Conservation (phyloP, 2,888 invertebrate species). For the Caenorhabditis virilis region DNA sequence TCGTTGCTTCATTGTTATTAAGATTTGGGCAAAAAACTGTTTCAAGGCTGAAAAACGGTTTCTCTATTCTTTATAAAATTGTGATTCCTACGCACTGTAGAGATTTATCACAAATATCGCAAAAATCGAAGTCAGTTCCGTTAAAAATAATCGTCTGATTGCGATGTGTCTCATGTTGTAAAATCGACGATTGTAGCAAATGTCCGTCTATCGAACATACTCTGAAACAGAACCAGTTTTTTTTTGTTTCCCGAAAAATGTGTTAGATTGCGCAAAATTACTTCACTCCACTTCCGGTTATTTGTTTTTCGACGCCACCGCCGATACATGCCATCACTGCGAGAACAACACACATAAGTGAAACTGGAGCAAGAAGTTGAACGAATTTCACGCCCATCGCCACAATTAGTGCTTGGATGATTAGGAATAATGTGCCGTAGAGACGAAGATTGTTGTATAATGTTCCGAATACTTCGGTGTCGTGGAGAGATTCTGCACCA, state of each 20-base stretch:
- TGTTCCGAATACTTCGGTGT: constrained; percentile 57
- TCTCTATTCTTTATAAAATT: background rate
- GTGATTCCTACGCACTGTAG: constrained; percentile 41
- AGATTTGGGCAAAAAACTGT: constrained; percentile 56
- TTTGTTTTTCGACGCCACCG: constrained; percentile 83
- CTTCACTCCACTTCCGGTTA: constrained; percentile 81
- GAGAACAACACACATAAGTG: constrained; percentile 91
- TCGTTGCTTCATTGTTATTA: constrained; percentile 22
- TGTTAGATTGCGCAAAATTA: constrained; percentile 73
- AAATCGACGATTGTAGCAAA: constrained; percentile 73
- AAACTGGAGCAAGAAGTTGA: constrained; percentile 95
- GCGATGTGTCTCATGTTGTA: constrained; percentile 27
- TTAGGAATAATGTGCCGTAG: constrained; percentile 86
- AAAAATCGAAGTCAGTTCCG: constrained; percentile 67
- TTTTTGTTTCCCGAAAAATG: background rate
- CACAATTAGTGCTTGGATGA: constrained; percentile 88
- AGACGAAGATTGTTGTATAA: constrained; percentile 98
- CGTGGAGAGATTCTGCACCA: constrained; percentile 59
- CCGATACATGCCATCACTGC: constrained; percentile 93
- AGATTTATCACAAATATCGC: constrained; percentile 76
- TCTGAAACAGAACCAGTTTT: constrained; percentile 8
- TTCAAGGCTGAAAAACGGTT: constrained; percentile 51
- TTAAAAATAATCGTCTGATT: constrained; percentile 28
- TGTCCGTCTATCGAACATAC: constrained; percentile 92
- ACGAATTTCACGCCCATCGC: constrained; percentile 92